Evolutionary conservation across 2,888 invertebrate genomes (phyloP).

Genomic region (Diogma glabrata): DNA sequence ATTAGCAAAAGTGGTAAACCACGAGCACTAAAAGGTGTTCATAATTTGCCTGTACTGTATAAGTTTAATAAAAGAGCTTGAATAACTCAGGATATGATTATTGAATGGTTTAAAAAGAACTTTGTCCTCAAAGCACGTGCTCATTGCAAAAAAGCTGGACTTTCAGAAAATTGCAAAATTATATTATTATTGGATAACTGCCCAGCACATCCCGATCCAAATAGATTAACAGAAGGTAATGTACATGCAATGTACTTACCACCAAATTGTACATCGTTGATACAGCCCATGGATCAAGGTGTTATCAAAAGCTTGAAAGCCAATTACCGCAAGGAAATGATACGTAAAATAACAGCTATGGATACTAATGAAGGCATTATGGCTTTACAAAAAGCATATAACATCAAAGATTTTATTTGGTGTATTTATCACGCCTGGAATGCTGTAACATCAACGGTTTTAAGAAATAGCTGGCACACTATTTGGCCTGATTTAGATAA

Average conservation of each 20-base stretch:
- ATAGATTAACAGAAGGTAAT: background rate
- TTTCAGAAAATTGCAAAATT: background rate
- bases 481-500: constrained; percentile 1
- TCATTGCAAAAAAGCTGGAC: background rate
- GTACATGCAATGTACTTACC: background rate
- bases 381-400: too few species aligned
- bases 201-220: background rate
- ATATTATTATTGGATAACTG: background rate
- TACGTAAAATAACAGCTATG: background rate
- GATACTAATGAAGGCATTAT: background rate
- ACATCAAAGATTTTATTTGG: too few species aligned
- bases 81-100: background rate
- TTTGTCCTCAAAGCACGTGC: background rate
- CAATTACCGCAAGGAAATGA: background rate
- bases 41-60: background rate
- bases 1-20: background rate
- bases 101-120: background rate
- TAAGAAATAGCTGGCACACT: background rate
- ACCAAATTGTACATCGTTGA: background rate
- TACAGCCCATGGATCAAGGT: background rate
- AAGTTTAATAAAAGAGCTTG: background rate
- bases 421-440: too few species aligned
- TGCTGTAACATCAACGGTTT: too few species aligned
- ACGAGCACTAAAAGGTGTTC: background rate
- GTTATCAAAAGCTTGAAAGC: background rate